Evolutionary conservation across 2,888 invertebrate species (phyloP).

Genomic region (Leucophenga montana): DNA sequence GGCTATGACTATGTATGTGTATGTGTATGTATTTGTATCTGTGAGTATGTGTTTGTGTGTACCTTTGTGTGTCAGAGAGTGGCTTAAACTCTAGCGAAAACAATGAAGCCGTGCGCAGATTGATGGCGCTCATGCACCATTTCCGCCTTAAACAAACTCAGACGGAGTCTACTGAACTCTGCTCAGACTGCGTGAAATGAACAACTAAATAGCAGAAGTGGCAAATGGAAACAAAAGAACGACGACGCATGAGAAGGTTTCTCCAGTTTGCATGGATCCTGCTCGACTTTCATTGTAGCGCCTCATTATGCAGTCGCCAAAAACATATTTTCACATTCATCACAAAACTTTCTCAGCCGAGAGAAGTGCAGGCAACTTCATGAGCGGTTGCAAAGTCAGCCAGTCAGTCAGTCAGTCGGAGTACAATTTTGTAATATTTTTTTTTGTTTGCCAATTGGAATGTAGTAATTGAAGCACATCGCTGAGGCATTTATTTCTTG

Average conservation of each 20-base stretch:
- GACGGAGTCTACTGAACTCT: neutral
- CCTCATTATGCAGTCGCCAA: constrained; percentile 54
- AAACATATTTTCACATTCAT: constrained; percentile 64
- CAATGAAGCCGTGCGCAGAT: constrained; percentile 41
- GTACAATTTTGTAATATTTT: neutral
- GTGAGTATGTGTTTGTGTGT: too few relatives aligned
- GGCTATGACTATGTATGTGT: neutral
- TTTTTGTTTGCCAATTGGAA: constrained; percentile 35
- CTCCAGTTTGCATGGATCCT: too few relatives aligned
- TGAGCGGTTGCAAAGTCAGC: neutral
- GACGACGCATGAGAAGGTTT: too few relatives aligned
- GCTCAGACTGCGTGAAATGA: constrained; percentile 14
- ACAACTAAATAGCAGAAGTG: neutral
- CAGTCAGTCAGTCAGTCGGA: constrained; percentile 12
- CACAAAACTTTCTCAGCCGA: constrained; percentile 33
- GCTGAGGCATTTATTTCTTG: constrained; percentile 61
- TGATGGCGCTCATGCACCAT: constrained; percentile 44
- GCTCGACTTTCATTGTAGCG: constrained; percentile 36
- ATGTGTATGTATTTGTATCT: too few relatives aligned
- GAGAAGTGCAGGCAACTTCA: too few relatives aligned
- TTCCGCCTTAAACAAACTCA: constrained; percentile 8
- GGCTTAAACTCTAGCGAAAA: constrained; percentile 8
- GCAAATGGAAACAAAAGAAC: too few relatives aligned
- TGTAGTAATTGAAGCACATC: constrained; percentile 62
- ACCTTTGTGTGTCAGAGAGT: too few relatives aligned